phyloP scores from a whole-genome alignment of 2,113 vertebrate genomes.

The Nansenia antarctica region DNA sequence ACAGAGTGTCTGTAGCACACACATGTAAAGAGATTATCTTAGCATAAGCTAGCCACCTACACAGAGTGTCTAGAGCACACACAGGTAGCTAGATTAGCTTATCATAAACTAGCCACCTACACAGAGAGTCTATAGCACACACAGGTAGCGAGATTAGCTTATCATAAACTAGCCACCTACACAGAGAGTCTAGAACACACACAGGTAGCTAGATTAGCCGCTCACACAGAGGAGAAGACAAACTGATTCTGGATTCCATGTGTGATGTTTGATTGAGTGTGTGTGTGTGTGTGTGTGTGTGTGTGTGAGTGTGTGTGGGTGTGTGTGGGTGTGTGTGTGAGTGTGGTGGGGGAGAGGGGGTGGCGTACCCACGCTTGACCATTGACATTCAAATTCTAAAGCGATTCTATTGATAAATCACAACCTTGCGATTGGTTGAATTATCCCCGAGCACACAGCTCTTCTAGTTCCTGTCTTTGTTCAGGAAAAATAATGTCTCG shows the following conservation, averaged over 20 bases:
- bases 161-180: neutral
- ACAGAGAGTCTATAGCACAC: too few species aligned
- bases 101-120: too few species aligned
- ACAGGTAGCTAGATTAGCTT: too few species aligned
- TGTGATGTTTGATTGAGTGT: slow-evolving; percentile 18
- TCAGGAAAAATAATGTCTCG: slow-evolving; percentile 43
- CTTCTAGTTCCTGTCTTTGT: slow-evolving; percentile 38
- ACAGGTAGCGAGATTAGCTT: too few species aligned
- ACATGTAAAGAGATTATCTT: too few species aligned
- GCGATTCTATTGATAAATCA: slow-evolving; percentile 55
- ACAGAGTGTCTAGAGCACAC: too few species aligned
- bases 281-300: too few species aligned
- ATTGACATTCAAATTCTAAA: slow-evolving; percentile 63
- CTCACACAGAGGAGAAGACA: slow-evolving; percentile 9
- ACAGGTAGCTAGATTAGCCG: neutral
- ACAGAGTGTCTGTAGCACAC: too few species aligned
- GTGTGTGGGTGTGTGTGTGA: too few species aligned
- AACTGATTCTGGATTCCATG: slow-evolving; percentile 40
- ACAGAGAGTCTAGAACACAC: too few species aligned
- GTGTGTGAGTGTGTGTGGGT: too few species aligned
- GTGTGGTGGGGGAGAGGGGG: slow-evolving; percentile 21
- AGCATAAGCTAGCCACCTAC: neutral
- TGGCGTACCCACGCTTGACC: too few species aligned
- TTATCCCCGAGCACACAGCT: slow-evolving; percentile 47
- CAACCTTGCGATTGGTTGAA: slow-evolving; percentile 42